These are phyloP conservation scores for Macrosiphum euphorbiae DNA, from an alignment of 2,888 invertebrate genomes.

Conservation along the genomic window DNA sequence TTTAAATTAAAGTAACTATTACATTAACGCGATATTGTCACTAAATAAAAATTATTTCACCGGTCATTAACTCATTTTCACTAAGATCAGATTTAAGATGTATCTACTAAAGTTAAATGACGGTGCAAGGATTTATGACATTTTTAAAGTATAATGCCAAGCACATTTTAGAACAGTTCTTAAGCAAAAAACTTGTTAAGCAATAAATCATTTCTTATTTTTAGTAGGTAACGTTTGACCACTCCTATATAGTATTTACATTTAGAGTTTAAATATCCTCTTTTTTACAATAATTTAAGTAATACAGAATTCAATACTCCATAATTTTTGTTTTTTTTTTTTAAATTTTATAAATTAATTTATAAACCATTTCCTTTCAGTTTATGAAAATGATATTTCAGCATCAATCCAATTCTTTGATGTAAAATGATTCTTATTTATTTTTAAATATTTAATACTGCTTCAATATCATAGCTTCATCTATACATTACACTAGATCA, in stretches of 20 bases:
- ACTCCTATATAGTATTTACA: not conserved
- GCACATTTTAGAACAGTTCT: not conserved
- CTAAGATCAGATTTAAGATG: not conserved
- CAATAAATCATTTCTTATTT: not conserved
- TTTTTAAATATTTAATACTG: not conserved
- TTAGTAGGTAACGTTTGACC: not conserved
- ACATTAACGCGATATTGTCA: not conserved
- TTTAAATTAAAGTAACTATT: not conserved
- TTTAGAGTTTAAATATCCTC: not conserved
- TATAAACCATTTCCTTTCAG: not conserved
- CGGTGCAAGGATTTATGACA: not conserved
- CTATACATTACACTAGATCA: not conserved
- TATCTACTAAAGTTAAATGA: not conserved
- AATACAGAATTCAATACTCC: not conserved
- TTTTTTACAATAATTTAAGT: not conserved
- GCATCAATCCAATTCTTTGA: not conserved
- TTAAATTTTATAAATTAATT: not conserved
- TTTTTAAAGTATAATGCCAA: not conserved
- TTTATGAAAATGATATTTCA: not conserved
- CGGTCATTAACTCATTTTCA: not conserved
- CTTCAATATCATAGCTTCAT: not conserved
- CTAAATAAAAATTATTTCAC: not conserved
- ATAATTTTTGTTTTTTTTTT: not conserved
- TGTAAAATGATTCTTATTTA: not conserved
- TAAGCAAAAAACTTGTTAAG: not conserved